Conservation (phyloP, 2,113 vertebrate species). For the Lontra canadensis region DNA sequence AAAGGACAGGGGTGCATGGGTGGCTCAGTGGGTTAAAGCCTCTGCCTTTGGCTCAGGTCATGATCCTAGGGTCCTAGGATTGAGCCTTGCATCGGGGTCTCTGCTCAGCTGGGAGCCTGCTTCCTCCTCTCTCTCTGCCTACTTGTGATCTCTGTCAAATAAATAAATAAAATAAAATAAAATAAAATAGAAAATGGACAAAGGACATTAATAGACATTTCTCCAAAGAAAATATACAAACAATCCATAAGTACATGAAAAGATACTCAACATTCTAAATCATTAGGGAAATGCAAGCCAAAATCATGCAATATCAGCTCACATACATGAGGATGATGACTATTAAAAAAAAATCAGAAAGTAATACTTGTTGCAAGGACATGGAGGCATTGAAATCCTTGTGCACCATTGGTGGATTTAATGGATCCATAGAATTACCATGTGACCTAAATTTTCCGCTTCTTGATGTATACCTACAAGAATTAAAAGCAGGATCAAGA, state of each 20-base stretch:
- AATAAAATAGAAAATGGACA: not conserved
- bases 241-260: not conserved
- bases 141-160: no score
- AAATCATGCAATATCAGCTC: not conserved
- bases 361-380: not conserved
- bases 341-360: not conserved
- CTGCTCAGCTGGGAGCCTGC: no score
- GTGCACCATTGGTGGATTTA: not conserved
- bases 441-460: not conserved
- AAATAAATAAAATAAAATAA: no score
- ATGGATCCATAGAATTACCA: not conserved
- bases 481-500: not conserved
- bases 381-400: not conserved
- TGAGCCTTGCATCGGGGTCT: no score
- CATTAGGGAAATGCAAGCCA: not conserved
- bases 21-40: no score
- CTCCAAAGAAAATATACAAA: not conserved
- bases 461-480: not conserved
- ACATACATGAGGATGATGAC: not conserved
- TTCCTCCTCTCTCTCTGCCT: no score
- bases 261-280: not conserved
- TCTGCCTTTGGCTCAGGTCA: no score
- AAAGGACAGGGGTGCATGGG: not conserved
- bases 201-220: not conserved
- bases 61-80: no score